Percentiles rank a stretch among this genome's conserved stretches.
Evolutionary conservation across 2,888 invertebrate genomes (phyloP).

Genomic region (Diarsia mendica): DNA sequence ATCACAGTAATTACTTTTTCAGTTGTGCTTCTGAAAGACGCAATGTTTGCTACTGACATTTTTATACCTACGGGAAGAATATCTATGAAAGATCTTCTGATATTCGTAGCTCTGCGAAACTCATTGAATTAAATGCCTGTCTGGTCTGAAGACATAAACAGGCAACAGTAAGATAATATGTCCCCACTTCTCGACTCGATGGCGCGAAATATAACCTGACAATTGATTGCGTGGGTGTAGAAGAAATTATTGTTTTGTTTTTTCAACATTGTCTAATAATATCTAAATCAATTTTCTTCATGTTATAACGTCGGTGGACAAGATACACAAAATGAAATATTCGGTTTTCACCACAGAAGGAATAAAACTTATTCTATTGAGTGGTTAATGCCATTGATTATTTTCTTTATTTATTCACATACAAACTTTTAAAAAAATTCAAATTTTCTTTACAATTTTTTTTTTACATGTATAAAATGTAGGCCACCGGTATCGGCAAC

Average conservation of each 20-base stretch:
- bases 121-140: slow-evolving; percentile 88
- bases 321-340: not conserved
- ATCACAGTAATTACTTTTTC: too few relatives aligned
- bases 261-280: not conserved
- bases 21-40: too few relatives aligned
- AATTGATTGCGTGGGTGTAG: slow-evolving; percentile 52
- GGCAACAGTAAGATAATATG: slow-evolving; percentile 82
- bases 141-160: slow-evolving; percentile 82
- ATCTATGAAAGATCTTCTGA: not conserved
- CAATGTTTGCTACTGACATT: not conserved
- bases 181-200: slow-evolving; percentile 83
- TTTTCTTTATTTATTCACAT: too few relatives aligned
- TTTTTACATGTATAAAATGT: too few relatives aligned
- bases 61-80: not conserved
- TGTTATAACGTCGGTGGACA: not conserved
- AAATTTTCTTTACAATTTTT: too few relatives aligned
- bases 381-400: not conserved
- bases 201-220: slow-evolving; percentile 74
- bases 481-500: too few relatives aligned
- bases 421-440: too few relatives aligned
- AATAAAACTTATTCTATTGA: not conserved
- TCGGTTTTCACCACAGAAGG: not conserved
- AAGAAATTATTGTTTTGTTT: slow-evolving; percentile 11
- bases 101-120: slow-evolving; percentile 70
- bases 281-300: not conserved